Base-by-base conservation (phyloP, 2,113 vertebrate species). In the Chascanopsetta lugubris region DNA sequence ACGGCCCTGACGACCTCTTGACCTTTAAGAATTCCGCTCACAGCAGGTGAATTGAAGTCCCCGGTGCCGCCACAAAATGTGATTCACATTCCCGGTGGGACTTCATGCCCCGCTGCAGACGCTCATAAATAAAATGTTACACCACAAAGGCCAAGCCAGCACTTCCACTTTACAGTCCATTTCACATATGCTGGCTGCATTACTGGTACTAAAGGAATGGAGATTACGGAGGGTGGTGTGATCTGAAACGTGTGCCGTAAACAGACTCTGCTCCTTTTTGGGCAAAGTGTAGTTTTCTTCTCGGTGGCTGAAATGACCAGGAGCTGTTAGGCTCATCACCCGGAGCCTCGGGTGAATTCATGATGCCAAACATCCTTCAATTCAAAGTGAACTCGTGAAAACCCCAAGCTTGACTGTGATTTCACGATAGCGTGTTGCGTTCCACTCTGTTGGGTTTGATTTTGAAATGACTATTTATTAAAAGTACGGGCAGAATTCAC, bases 11-110 rank as follows among this genome's bases (percentile, higher is more conserved):
- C 77, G 62, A 59, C 79, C 36, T 49, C 59, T 45, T 84, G 59
- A 84, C 75, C 75, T 62, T 46, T 61, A 8, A 36, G 69, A 79
- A 79, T 85, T 86, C 82, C 78, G 46, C 27, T 72, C 85, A 68
- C 89, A 88, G 79, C 75, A 51, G 79, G 78, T 70, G 27, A 34
- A 46, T 38, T 64, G 25, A 55, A 71, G 61, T 71, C 58, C n/a
- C 40, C 24, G 26, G 43, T 66, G 72, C 47, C 10, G 13, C 47
- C 21, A 20, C 22, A 53, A 47, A 67, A 32, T 71, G 47, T 62
- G 56, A 77, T 63, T 69, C 63, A 75, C 74, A 85, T 86, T 82
- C 75, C 74, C 56, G 53, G 32, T 32, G 58, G 38, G 42, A 22
- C 38, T 8, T 29, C 8, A 26, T 20, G 7, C 27, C 20, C 9